phyloP scores from a whole-genome alignment of 2,888 invertebrate species.

The Ennomos erosarius region DNA sequence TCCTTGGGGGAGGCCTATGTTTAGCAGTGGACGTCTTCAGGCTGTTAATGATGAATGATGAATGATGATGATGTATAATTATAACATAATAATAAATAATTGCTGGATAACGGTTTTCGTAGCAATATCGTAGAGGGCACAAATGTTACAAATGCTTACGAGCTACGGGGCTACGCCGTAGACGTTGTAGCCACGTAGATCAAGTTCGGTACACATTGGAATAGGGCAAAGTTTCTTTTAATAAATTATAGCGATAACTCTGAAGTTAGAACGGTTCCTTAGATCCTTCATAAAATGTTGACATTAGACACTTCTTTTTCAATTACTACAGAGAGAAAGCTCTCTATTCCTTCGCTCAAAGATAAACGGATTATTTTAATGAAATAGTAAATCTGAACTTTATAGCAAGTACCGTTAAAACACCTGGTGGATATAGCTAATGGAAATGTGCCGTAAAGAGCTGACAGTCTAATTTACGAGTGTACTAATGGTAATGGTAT shows the following conservation, averaged over 20 bases:
- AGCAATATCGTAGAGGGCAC: slow-evolving; percentile 2
- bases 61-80: too few relatives aligned
- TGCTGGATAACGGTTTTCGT: neutral
- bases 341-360: slow-evolving; percentile 16
- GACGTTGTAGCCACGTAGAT: slow-evolving; percentile 35
- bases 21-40: too few relatives aligned
- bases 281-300: slow-evolving; percentile 33
- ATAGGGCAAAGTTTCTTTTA: slow-evolving; percentile 48
- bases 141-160: slow-evolving; percentile 19
- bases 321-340: slow-evolving; percentile 11
- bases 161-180: slow-evolving; percentile 28
- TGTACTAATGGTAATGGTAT: slow-evolving; percentile 2
- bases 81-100: too few relatives aligned
- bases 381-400: slow-evolving; percentile 12
- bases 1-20: too few relatives aligned
- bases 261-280: slow-evolving; percentile 40
- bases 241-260: slow-evolving; percentile 49
- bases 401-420: slow-evolving; percentile 1
- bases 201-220: slow-evolving; percentile 4
- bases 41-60: too few relatives aligned
- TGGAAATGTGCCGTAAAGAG: slow-evolving; percentile 20
- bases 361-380: slow-evolving; percentile 14
- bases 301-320: slow-evolving; percentile 22
- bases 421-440: slow-evolving; percentile 17
- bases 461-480: slow-evolving; percentile 11